Conservation (phyloP, 2,888 invertebrate genomes). For the Gerris lacustris region DNA sequence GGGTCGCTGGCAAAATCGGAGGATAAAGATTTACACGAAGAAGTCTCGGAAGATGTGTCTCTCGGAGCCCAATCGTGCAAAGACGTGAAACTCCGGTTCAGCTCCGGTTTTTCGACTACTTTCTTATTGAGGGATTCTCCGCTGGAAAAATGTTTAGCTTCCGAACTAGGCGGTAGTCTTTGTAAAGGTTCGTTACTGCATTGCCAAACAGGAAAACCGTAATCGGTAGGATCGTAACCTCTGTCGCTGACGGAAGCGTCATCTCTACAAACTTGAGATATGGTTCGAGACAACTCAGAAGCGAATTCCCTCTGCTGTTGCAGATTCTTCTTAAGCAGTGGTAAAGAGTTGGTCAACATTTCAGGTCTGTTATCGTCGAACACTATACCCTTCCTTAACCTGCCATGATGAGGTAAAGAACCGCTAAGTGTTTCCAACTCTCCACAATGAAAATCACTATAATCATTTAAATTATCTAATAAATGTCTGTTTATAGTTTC, state of each 20-base stretch:
- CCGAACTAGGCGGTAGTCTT: neutral
- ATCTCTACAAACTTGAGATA: constrained; percentile 26
- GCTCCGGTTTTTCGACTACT: neutral
- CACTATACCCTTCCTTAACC: constrained; percentile 9
- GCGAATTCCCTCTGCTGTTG: constrained; percentile 22
- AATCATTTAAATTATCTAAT: constrained; percentile 26
- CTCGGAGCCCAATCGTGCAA: constrained; percentile 18
- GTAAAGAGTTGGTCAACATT: constrained; percentile 17
- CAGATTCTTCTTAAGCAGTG: neutral
- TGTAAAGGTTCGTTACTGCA: constrained; percentile 12
- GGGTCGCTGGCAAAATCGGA: neutral
- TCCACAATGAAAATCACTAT: constrained; percentile 19
- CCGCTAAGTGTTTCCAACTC: constrained; percentile 14
- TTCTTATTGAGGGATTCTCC: constrained; percentile 1
- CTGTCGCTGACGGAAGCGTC: neutral
- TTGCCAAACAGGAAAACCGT: neutral
- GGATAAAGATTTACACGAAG: neutral
- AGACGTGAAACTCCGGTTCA: neutral
- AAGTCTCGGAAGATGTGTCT: constrained; percentile 4
- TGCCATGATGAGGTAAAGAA: constrained; percentile 17
- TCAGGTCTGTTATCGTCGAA: constrained; percentile 14
- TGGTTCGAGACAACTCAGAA: constrained; percentile 28
- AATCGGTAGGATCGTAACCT: neutral
- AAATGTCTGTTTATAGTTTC: constrained; percentile 31
- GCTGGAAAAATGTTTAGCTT: neutral